A percentile compares a stretch with the other conserved stretches of the same genome.
These are phyloP conservation scores for Acanthisitta chloris DNA, from an alignment of 2,113 vertebrate species.

Conservation along the genomic window DNA sequence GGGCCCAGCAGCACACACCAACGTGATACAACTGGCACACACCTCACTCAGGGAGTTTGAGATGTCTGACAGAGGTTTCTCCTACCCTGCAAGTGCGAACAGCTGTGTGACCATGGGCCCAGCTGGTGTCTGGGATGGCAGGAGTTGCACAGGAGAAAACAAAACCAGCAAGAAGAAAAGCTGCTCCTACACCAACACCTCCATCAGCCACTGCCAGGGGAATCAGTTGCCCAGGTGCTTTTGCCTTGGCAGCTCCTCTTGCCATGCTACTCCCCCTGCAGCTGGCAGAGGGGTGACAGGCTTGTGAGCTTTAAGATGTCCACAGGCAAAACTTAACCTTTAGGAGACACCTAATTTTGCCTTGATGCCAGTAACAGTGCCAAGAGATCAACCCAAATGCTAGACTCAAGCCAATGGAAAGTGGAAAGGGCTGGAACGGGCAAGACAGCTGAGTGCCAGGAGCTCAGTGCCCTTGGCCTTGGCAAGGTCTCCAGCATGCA, in stretches of 20 bases:
- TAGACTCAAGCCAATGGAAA: not conserved
- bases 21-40: not conserved
- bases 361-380: not conserved
- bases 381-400: not conserved
- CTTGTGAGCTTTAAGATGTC: not conserved
- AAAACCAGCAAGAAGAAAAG: not conserved
- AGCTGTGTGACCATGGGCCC: not conserved
- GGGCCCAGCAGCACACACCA: not conserved
- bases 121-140: not conserved
- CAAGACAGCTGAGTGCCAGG: not conserved
- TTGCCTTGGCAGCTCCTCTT: not conserved
- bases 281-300: not conserved
- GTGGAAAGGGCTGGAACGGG: not conserved
- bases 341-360: not conserved
- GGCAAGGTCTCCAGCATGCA: not conserved
- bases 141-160: not conserved
- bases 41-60: not conserved
- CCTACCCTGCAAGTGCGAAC: not conserved
- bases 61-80: not conserved
- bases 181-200: not conserved
- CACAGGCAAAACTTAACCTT: not conserved
- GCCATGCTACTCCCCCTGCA: not conserved
- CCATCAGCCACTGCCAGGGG: not conserved
- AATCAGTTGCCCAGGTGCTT: not conserved
- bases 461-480: not conserved